Percentiles rank a stretch among this genome's conserved stretches.
Evolutionary conservation across 2,888 invertebrate species (phyloP).

Genomic region (Calliphora vomitoria): DNA sequence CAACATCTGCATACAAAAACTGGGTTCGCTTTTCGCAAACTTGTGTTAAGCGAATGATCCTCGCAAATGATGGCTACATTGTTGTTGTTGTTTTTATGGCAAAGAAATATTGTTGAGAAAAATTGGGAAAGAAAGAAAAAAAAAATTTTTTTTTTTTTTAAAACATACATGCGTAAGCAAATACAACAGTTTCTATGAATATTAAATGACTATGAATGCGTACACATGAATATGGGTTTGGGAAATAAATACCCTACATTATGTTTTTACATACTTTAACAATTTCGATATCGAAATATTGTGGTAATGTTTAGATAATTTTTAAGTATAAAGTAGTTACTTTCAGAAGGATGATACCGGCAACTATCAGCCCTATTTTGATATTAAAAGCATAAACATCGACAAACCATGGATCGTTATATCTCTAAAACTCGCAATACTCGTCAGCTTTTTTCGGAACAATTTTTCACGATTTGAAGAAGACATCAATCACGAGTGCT

Average conservation of each 20-base stretch:
- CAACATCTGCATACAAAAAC: slow-evolving; percentile 5
- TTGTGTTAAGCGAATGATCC: slow-evolving; percentile 31
- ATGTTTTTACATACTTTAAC: background rate
- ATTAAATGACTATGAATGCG: slow-evolving; percentile 44
- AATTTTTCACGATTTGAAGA: too few species aligned
- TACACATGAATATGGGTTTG: background rate
- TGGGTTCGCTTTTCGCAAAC: background rate
- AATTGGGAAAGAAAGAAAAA: background rate
- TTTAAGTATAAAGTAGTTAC: too few species aligned
- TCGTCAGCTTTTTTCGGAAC: too few species aligned
- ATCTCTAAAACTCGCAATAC: too few species aligned
- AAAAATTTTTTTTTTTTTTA: too few species aligned
- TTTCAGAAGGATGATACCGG: too few species aligned
- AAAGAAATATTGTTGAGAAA: slow-evolving; percentile 22
- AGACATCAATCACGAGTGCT: too few species aligned
- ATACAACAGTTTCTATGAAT: slow-evolving; percentile 45
- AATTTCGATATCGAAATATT: too few species aligned
- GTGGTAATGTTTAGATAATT: too few species aligned
- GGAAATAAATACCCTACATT: slow-evolving; percentile 1
- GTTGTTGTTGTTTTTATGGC: slow-evolving; percentile 46
- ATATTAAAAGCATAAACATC: too few species aligned
- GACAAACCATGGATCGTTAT: too few species aligned
- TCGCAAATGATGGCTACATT: slow-evolving; percentile 28
- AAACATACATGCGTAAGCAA: slow-evolving; percentile 51
- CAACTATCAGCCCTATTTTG: too few species aligned